A percentile compares a stretch with the other conserved stretches of the same genome.
Evolutionary conservation across 2,113 vertebrate genomes (phyloP).

Genomic region (Seriola rivoliana): DNA sequence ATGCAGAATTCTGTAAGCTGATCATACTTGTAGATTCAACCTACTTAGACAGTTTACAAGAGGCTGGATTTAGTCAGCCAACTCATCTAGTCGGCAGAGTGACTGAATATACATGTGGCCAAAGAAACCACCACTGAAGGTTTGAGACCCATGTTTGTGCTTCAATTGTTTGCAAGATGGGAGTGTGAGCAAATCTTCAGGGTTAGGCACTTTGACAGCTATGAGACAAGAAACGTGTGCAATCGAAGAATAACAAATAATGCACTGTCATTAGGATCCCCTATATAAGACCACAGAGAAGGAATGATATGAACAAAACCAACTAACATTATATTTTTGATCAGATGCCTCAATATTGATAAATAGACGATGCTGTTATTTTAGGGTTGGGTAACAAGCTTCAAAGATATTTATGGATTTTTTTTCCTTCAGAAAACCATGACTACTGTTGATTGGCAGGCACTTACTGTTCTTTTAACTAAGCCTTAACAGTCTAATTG

Average conservation of each 20-base stretch:
- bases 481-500: neutral
- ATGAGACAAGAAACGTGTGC: neutral
- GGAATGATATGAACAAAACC: neutral
- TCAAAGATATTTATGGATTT: no score
- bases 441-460: neutral
- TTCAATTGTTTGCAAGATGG: neutral
- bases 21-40: constrained; percentile 28
- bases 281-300: neutral
- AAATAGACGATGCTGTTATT: neutral
- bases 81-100: constrained; percentile 20
- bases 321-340: neutral
- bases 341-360: neutral
- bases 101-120: constrained; percentile 10
- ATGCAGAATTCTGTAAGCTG: constrained; percentile 23
- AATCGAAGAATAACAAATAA: neutral
- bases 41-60: constrained; percentile 21
- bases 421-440: neutral
- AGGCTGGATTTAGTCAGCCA: neutral
- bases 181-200: neutral
- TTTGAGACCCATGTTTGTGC: neutral
- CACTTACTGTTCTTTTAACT: neutral
- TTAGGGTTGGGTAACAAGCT: neutral
- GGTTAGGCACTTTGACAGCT: neutral
- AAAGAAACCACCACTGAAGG: neutral
- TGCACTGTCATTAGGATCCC: constrained; percentile 4